A percentile compares a stretch with the other conserved stretches of the same genome.
Conservation (phyloP, 2,113 vertebrate species). For the Hemibagrus wyckioides region DNA sequence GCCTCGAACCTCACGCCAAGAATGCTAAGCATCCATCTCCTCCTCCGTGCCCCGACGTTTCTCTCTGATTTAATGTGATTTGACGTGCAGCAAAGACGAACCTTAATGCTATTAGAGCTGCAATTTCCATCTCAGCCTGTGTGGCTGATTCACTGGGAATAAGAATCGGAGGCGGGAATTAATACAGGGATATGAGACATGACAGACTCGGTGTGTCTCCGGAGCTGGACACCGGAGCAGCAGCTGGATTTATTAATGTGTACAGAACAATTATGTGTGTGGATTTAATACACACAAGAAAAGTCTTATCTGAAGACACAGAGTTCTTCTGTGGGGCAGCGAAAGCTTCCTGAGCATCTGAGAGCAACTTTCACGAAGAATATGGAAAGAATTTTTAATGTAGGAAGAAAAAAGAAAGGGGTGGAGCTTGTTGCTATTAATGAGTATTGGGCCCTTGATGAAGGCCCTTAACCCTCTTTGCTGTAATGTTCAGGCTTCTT, state of each 20-base stretch:
- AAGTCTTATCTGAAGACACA: background rate
- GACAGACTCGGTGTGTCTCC: background rate
- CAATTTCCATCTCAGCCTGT: constrained; percentile 25
- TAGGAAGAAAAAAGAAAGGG: background rate
- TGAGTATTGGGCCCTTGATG: background rate
- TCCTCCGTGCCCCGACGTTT: background rate
- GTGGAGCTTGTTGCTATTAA: background rate
- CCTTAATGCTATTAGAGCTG: constrained; percentile 26
- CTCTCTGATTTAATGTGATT: constrained; percentile 3
- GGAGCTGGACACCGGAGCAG: background rate
- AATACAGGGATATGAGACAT: constrained; percentile 2
- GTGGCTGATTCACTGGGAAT: constrained; percentile 3
- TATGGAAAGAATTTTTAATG: background rate
- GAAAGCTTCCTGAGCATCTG: background rate
- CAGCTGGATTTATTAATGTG: constrained; percentile 12
- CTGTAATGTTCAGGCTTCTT: background rate
- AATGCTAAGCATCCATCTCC: constrained; percentile 15
- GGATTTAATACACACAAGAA: too few species aligned
- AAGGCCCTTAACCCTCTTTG: too few species aligned
- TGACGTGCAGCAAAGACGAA: background rate
- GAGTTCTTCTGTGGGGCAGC: background rate
- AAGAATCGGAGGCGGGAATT: constrained; percentile 2
- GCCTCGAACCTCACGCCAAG: background rate
- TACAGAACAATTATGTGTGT: background rate
- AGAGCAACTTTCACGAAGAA: background rate